Percentiles rank a stretch among this genome's conserved stretches.
Evolutionary conservation across 2,888 invertebrate genomes (phyloP).

Genomic region (Tenthredo distinguenda): DNA sequence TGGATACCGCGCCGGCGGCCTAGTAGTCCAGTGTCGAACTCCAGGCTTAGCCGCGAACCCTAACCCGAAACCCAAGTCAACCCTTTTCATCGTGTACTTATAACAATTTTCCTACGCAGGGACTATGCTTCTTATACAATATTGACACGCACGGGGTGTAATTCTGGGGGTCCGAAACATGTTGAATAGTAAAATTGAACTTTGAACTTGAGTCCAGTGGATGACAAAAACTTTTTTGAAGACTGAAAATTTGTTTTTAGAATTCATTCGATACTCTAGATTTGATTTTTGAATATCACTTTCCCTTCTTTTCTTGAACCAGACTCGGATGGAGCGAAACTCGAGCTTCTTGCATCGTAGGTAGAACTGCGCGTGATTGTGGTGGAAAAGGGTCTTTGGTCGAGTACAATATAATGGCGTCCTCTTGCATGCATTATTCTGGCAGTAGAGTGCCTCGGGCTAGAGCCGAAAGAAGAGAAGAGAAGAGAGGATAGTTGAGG

Average conservation of each 20-base stretch:
- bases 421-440: conserved; percentile 52
- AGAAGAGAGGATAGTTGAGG: conserved; percentile 27
- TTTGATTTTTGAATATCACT: neutral
- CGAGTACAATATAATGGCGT: conserved; percentile 48
- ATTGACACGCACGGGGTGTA: neutral
- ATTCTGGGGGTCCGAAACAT: neutral
- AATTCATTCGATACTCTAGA: too few species aligned
- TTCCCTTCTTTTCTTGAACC: neutral
- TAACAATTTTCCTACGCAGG: conserved; percentile 42
- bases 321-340: neutral
- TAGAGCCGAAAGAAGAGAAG: conserved; percentile 22
- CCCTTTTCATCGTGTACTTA: conserved; percentile 74
- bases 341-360: conserved; percentile 25
- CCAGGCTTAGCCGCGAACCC: conserved; percentile 62
- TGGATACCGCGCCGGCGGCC: conserved; percentile 9
- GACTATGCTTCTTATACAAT: conserved; percentile 29
- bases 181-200: neutral
- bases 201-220: neutral
- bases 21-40: conserved; percentile 36
- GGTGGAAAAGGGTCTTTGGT: conserved; percentile 45
- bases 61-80: conserved; percentile 77
- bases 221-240: neutral
- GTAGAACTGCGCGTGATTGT: conserved; percentile 37
- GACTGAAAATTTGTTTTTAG: too few species aligned
- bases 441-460: conserved; percentile 35